Evolutionary conservation across 1,140 invertebrate genomes (phyloP).

Genomic region (Trachymyrmex septentrionalis): DNA sequence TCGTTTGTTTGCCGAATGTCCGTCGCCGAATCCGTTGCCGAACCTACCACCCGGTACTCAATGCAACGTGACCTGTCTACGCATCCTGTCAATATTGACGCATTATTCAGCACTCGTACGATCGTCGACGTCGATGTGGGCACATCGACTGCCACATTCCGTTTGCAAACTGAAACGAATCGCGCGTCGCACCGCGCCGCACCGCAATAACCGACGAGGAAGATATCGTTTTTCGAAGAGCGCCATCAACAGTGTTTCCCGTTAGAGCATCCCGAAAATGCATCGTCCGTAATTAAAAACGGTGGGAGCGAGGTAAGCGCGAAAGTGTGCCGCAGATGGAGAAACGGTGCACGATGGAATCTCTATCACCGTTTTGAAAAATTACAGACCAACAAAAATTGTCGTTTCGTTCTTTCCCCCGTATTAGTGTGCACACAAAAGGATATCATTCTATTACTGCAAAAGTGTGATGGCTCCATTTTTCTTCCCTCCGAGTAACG

Average conservation of each 20-base stretch:
- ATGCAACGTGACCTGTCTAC: conserved; percentile 54
- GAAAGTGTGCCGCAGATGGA: background rate
- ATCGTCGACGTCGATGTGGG: conserved; percentile 45
- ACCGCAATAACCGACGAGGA: background rate
- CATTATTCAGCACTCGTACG: conserved; percentile 62
- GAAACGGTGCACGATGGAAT: background rate
- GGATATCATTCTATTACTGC: no score
- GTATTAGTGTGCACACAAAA: background rate
- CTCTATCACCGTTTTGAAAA: background rate
- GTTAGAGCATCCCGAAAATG: conserved; percentile 33
- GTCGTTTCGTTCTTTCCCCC: no score
- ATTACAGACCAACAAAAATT: background rate
- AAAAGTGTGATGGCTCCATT: no score
- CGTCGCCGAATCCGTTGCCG: background rate
- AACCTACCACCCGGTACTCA: no score
- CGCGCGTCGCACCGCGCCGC: background rate
- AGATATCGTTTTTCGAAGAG: conserved; percentile 49
- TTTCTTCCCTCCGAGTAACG: no score
- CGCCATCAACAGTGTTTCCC: conserved; percentile 14
- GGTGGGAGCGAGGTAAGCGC: background rate
- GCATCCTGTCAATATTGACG: conserved; percentile 64
- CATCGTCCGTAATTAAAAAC: conserved; percentile 43
- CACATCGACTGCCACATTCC: conserved; percentile 61
- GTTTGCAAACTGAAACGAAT: conserved; percentile 47
- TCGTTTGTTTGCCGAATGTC: background rate